Conservation (phyloP, 1,140 invertebrate genomes). For the Drosophila ananassae region DNA sequence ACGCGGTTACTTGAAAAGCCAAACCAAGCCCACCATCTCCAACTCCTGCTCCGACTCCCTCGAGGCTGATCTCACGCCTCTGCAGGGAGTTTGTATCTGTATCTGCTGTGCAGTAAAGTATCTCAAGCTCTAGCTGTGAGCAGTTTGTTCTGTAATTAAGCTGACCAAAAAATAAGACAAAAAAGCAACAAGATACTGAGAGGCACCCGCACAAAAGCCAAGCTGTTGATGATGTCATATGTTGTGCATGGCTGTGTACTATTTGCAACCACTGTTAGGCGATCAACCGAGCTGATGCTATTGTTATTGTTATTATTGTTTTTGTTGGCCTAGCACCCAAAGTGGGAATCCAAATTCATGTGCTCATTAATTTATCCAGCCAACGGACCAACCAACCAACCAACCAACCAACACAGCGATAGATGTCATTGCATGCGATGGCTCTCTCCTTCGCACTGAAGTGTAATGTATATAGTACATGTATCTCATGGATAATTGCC, state of each 20-base stretch:
- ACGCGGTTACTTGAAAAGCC: constrained; percentile 67
- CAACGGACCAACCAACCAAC: constrained; percentile 28
- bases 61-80: constrained; percentile 31
- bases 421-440: constrained; percentile 36
- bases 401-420: constrained; percentile 32
- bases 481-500: constrained; percentile 62
- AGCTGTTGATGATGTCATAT: constrained; percentile 72
- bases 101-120: constrained; percentile 26
- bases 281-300: constrained; percentile 45
- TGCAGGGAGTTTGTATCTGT: constrained; percentile 16
- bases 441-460: constrained; percentile 32
- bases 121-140: constrained; percentile 56
- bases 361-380: constrained; percentile 76
- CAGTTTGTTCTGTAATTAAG: constrained; percentile 71
- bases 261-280: constrained; percentile 77
- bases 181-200: constrained; percentile 18
- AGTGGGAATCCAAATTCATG: constrained; percentile 74
- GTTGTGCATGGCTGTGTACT: constrained; percentile 41
- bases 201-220: constrained; percentile 66
- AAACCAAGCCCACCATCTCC: constrained; percentile 27
- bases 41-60: constrained; percentile 20
- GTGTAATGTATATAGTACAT: constrained; percentile 55
- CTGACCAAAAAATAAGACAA: constrained; percentile 24
- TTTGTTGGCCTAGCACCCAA: constrained; percentile 42
- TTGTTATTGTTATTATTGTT: neutral